Base-by-base conservation (phyloP, 2,113 vertebrate genomes). In the Cnemophilus loriae region DNA sequence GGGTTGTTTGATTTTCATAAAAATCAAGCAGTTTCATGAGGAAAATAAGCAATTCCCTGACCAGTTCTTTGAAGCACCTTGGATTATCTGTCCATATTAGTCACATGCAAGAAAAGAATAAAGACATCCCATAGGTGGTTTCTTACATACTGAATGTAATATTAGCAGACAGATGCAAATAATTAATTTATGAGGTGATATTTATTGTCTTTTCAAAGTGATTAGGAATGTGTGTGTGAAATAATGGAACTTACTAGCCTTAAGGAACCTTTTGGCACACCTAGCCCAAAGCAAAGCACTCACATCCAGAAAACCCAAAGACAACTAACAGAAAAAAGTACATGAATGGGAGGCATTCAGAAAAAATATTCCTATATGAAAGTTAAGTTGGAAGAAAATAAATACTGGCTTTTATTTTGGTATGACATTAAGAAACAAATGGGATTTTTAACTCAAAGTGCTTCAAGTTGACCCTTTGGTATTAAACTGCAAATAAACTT, bases 181-280 rank as follows among this genome's bases (percentile, higher is more conserved):
- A 93, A 87, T 69, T 91, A 64, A 79, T 69, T 76, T 61, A 85
- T 88, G 70, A 94, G 57, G 21, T 87, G 69, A 75, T 81, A 93
- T 84, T 96, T 93, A 46, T 77, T 91, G 57, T 44, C 60, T 95
- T 91, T 94, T 95, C 87, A 91, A 91, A 49, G 49, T 61, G 56
- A 91, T 79, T 59, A 93, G 61, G 44, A 93, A 91, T 49, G 27
- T 64, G 20, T 60, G 17, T 75, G 33, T 70, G 68, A 92, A 79
- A 33, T 59, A 71, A 73, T 30, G 37, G 76, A 93, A 91, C 50
- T 73, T 11, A 46, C 0, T 21, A 71, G 28, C 20, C 41, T 71
- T 64, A 71, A 61, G 28, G 28, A 87, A 75, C 20, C 3, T 2
- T 77, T 69, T 5, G 7, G 67, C 21, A 64, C 11, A 83, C 5